These are phyloP conservation scores for Odontomyia ornata DNA, from an alignment of 2,888 invertebrate species.

Conservation along the genomic window DNA sequence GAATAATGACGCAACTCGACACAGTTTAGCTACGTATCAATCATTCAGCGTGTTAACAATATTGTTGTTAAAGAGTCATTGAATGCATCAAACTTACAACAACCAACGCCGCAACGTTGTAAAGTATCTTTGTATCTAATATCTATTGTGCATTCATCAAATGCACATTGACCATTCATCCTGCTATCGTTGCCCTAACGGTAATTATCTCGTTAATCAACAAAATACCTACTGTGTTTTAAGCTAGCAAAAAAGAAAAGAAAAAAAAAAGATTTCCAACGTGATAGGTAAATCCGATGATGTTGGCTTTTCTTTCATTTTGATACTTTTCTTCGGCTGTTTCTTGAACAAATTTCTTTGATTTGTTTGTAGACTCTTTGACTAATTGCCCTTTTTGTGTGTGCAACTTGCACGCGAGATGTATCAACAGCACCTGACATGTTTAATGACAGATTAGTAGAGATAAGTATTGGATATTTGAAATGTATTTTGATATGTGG, in stretches of 20 bases:
- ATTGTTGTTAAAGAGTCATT: too few relatives aligned
- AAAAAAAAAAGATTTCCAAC: not conserved
- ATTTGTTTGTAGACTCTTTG: not conserved
- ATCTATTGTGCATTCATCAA: constrained; percentile 12
- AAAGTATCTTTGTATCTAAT: not conserved
- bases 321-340: not conserved
- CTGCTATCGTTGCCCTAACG: constrained; percentile 11
- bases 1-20: constrained; percentile 2
- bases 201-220: constrained; percentile 34
- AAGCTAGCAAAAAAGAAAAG: not conserved
- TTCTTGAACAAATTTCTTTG: not conserved
- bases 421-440: not conserved
- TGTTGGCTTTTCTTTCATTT: not conserved
- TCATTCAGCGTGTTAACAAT: not conserved
- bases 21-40: not conserved
- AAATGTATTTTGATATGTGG: not conserved
- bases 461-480: not conserved
- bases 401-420: not conserved
- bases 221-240: not conserved
- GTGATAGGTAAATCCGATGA: not conserved
- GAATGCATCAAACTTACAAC: too few relatives aligned
- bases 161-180: constrained; percentile 9
- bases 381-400: constrained; percentile 8
- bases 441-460: not conserved
- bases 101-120: not conserved